phyloP scores from a whole-genome alignment of 2,113 vertebrate genomes.

The Sander lucioperca region DNA sequence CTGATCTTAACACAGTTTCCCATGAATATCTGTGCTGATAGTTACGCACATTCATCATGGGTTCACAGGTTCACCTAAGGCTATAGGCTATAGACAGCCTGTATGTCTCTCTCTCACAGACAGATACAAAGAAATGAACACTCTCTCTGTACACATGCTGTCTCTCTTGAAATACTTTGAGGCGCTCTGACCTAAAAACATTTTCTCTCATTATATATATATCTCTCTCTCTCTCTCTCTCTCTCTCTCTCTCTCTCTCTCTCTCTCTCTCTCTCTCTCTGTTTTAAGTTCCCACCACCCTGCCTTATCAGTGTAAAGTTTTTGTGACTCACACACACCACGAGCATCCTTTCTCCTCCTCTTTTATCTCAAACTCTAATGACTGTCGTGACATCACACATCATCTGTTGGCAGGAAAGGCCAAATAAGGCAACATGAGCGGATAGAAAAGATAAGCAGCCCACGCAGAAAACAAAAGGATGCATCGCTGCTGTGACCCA shows the following conservation, averaged over 20 bases:
- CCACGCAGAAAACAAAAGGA: conserved; percentile 53
- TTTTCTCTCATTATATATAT: conserved; percentile 9
- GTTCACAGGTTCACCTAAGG: conserved; percentile 67
- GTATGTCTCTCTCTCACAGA: conserved; percentile 12
- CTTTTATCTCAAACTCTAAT: conserved; percentile 55
- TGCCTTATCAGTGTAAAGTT: conserved; percentile 19
- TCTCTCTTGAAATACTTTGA: conserved; percentile 47
- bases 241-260: background rate
- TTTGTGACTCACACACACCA: conserved; percentile 20
- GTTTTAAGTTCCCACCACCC: conserved; percentile 16
- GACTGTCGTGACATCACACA: conserved; percentile 63
- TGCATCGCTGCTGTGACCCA: conserved; percentile 25
- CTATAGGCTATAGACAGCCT: conserved; percentile 7
- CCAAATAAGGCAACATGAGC: conserved; percentile 74
- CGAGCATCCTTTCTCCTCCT: conserved; percentile 38
- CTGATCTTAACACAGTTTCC: conserved; percentile 52
- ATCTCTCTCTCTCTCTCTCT: background rate
- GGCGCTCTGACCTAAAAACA: conserved; percentile 37
- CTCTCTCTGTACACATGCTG: background rate
- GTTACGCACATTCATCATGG: conserved; percentile 39
- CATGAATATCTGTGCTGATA: conserved; percentile 41
- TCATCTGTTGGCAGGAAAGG: conserved; percentile 81
- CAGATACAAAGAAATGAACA: conserved; percentile 33
- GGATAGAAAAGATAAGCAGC: conserved; percentile 56
- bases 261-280: too few species aligned